These are phyloP conservation scores for Tichodroma muraria DNA, from an alignment of 2,113 vertebrate species.

Conservation along the genomic window DNA sequence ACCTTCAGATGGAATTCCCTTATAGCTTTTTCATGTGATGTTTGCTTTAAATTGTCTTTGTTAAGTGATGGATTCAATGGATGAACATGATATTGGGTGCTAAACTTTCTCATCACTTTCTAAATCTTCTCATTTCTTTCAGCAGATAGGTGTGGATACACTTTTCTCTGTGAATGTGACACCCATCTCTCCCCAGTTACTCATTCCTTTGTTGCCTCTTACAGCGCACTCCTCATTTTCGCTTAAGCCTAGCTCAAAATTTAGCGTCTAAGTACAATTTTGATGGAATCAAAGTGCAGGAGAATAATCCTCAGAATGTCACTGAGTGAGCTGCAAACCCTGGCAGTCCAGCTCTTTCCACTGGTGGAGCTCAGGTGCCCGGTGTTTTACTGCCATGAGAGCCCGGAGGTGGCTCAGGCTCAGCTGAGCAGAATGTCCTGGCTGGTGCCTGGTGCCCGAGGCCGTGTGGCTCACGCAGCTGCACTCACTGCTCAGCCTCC, in stretches of 20 bases:
- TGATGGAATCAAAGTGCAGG: background rate
- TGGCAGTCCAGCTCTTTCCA: background rate
- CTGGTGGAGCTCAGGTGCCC: background rate
- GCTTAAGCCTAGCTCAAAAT: background rate
- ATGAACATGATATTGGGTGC: background rate
- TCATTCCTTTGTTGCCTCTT: background rate
- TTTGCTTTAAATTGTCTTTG: background rate
- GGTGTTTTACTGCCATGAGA: background rate
- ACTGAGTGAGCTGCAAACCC: background rate
- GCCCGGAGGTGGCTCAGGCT: background rate
- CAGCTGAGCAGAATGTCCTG: background rate
- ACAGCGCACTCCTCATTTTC: background rate
- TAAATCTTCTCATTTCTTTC: background rate
- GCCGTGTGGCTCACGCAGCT: fast-evolving
- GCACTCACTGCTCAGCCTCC: background rate
- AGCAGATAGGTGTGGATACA: background rate
- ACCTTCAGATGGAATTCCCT: background rate
- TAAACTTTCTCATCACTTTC: background rate
- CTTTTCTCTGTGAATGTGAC: background rate
- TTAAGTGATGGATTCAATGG: background rate
- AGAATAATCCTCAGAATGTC: background rate
- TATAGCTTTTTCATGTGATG: background rate
- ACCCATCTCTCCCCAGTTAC: background rate
- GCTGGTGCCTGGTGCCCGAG: background rate
- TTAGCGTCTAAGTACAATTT: background rate